Conservation (phyloP, 2,113 vertebrate genomes). For the Aplodontia rufa region DNA sequence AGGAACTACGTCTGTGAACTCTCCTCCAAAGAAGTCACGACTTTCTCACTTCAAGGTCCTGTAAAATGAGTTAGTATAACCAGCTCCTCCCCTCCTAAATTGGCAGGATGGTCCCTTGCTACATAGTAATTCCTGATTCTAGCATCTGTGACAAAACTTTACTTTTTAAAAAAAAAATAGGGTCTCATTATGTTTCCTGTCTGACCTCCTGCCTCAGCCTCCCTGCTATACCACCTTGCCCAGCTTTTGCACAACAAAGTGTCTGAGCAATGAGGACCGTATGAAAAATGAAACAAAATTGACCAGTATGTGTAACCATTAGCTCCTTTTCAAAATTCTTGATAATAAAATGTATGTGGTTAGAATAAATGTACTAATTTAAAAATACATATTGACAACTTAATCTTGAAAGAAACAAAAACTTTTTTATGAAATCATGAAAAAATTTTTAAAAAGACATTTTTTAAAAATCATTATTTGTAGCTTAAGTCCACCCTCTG, state of each 20-base stretch:
- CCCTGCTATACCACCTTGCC: neutral
- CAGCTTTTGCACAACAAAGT: too few relatives aligned
- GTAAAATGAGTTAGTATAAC: neutral
- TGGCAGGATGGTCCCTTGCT: neutral
- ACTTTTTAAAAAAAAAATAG: neutral
- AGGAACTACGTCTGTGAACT: neutral
- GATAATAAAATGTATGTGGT: neutral
- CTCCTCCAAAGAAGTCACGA: neutral
- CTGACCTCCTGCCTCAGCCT: neutral
- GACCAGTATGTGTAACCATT: neutral
- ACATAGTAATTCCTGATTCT: neutral
- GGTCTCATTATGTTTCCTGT: neutral
- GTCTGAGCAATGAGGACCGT: too few relatives aligned
- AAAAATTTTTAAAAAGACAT: neutral
- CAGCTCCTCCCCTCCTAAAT: neutral
- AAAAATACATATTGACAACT: neutral
- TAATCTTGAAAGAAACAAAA: conserved; percentile 40
- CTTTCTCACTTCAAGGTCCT: neutral
- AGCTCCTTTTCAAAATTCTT: neutral
- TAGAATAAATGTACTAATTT: neutral
- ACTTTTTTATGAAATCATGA: neutral
- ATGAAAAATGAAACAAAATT: too few relatives aligned
- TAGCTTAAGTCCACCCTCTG: conserved; percentile 78
- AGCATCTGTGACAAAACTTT: neutral
- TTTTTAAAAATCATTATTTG: neutral